Evolutionary conservation across 2,888 invertebrate species (phyloP), one percentile per base, ranked within the genome.

Genomic region (Eulithis testata): DNA sequence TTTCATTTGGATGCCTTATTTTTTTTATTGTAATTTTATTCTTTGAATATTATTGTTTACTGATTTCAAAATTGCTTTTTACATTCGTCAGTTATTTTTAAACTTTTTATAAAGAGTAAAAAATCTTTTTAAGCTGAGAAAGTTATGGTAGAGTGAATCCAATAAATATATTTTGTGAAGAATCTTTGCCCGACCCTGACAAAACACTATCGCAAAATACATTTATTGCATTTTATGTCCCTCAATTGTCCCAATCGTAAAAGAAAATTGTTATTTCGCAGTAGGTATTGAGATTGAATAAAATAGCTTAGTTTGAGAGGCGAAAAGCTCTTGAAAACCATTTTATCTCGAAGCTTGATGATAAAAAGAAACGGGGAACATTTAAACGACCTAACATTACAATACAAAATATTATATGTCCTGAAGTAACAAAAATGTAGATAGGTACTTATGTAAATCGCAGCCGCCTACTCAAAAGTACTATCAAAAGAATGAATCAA

Each of bases 181-280:
- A 49, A 4, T 11, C 49, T 21, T 49, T 49, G 47, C 2, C 14
- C 45, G 45, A 12, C 21, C 49, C 49, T 49, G 21, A 49, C 12
- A 21, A 8, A 40, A 40, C 40, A 40, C 40, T 40, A 8, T 40
- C 40, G 40, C 40, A 40, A 49, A 21, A 49, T 49, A 49, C 21
- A 49, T 49, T 49, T 49, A 49, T 49, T 49, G 49, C 49, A 49
- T 49, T 49, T 49, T 49, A 49, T 49, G 49, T 21, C 49, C 4
- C 21, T 9, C 9, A 9, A 49, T 49, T 21, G 49, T 49, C 49
- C 49, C 49, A 49, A 49, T 49, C 49, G 49, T 49, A 49, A 49
- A 49, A 49, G 49, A 49, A 52, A 36, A 36, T 36, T 49, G 49
- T 47, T 14, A 47, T 47, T 47, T 14, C 12, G 14, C 14, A 47